These are phyloP conservation scores for Malurus melanocephalus DNA, from an alignment of 2,113 vertebrate genomes.

Conservation along the genomic window DNA sequence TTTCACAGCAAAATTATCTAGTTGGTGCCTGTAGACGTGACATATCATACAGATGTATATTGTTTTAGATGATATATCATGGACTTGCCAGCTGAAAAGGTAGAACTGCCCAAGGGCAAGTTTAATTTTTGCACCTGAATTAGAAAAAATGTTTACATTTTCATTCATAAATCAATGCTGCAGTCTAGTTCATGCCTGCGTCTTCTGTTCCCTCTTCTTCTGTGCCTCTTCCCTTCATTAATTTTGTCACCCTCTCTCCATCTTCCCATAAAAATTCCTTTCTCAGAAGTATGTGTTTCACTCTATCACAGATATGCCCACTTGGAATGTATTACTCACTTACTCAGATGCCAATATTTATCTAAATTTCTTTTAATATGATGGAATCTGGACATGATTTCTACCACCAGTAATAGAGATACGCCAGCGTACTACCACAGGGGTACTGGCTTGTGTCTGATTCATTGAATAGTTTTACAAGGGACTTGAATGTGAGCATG, in stretches of 20 bases:
- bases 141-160: neutral
- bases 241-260: neutral
- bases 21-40: neutral
- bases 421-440: neutral
- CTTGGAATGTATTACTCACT: neutral
- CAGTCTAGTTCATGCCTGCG: neutral
- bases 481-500: neutral
- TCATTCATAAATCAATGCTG: constrained; percentile 19
- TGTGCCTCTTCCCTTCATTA: neutral
- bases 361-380: neutral
- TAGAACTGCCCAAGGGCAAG: neutral
- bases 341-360: neutral
- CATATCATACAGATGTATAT: neutral
- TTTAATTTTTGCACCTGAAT: constrained; percentile 16
- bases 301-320: neutral
- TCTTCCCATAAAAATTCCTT: neutral
- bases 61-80: neutral
- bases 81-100: neutral
- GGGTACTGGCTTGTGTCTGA: neutral
- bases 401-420: neutral
- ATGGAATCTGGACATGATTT: neutral
- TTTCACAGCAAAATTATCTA: neutral
- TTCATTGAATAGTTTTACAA: neutral
- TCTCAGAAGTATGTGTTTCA: neutral
- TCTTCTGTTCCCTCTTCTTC: neutral